A percentile compares a stretch with the other conserved stretches of the same genome.
These are phyloP conservation scores for Acanthurus leucopareius DNA, from an alignment of 2,797 vertebrate species.

Conservation along the genomic window DNA sequence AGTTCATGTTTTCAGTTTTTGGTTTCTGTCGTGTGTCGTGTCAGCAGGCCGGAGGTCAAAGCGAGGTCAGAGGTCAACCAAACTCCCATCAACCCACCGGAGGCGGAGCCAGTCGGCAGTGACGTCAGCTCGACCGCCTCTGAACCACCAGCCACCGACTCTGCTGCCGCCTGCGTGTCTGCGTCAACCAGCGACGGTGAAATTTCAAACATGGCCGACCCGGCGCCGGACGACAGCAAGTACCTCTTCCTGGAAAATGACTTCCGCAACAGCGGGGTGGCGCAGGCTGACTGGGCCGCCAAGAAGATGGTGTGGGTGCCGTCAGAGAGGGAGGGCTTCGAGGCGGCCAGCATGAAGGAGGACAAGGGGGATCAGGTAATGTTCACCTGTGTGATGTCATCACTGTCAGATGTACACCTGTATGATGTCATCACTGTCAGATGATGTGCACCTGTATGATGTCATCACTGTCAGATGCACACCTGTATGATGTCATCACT, in stretches of 20 bases:
- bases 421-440: neutral
- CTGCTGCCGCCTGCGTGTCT: neutral
- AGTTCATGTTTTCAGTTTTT: neutral
- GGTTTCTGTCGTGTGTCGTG: neutral
- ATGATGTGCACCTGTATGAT: too few relatives aligned
- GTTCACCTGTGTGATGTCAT: neutral
- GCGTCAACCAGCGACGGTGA: neutral
- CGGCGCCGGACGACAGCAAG: slow-evolving; percentile 89
- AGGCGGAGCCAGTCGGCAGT: neutral
- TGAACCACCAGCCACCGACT: neutral
- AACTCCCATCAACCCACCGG: slow-evolving; percentile 3
- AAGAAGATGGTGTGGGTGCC: slow-evolving; percentile 96
- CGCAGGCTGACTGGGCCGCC: slow-evolving; percentile 95
- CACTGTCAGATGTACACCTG: neutral
- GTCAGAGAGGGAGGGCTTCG: slow-evolving; percentile 95
- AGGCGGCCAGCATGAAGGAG: slow-evolving; percentile 93
- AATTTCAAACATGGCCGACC: slow-evolving; percentile 87
- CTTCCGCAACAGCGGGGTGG: slow-evolving; percentile 89
- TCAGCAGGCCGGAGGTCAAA: slow-evolving; percentile 54
- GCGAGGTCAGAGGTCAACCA: slow-evolving; percentile 51
- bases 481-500: too few relatives aligned
- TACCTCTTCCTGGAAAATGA: slow-evolving; percentile 95
- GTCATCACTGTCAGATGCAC: too few relatives aligned
- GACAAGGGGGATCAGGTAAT: slow-evolving; percentile 92
- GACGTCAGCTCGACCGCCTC: neutral